Percentiles rank a stretch among this genome's conserved stretches.
Evolutionary conservation across 2,888 invertebrate species (phyloP).

Genomic region (Drosophila anceps): DNA sequence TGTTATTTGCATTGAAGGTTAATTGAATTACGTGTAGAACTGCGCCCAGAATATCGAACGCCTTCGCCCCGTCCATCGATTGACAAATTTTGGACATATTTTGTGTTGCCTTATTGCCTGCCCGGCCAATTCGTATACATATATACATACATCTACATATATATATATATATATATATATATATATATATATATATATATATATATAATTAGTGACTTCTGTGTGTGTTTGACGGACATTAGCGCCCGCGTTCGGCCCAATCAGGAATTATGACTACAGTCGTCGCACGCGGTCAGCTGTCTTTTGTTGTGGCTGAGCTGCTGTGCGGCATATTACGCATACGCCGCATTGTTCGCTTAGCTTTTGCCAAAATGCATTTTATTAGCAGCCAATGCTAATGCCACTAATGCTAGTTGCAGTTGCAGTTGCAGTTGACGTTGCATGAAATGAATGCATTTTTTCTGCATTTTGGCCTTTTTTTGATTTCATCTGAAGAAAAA

Average conservation of each 20-base stretch:
- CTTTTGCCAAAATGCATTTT: conserved; percentile 24
- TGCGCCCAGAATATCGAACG: conserved; percentile 42
- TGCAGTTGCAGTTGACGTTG: conserved; percentile 51
- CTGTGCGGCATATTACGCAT: conserved; percentile 50
- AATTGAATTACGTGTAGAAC: conserved; percentile 69
- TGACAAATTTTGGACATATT: conserved; percentile 21
- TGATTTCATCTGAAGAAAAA: conserved; percentile 26
- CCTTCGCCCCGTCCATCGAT: conserved; percentile 41
- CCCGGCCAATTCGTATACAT: no score
- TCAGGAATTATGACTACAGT: conserved; percentile 14
- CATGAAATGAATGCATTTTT: conserved; percentile 71
- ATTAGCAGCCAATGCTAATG: conserved; percentile 12
- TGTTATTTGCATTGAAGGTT: conserved; percentile 63
- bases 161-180: no score
- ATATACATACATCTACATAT: no score
- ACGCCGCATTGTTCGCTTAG: conserved; percentile 48
- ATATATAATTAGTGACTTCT: conserved; percentile 30
- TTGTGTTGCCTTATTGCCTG: neutral
- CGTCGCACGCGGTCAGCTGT: conserved; percentile 36
- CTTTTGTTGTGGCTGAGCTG: neutral
- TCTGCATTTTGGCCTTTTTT: neutral
- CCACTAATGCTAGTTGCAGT: conserved; percentile 1
- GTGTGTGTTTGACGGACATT: conserved; percentile 15
- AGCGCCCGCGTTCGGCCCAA: conserved; percentile 10
- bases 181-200: neutral